A percentile compares a stretch with the other conserved stretches of the same genome.
phyloP scores from a whole-genome alignment of 2,113 vertebrate species.

The Thermophis baileyi region DNA sequence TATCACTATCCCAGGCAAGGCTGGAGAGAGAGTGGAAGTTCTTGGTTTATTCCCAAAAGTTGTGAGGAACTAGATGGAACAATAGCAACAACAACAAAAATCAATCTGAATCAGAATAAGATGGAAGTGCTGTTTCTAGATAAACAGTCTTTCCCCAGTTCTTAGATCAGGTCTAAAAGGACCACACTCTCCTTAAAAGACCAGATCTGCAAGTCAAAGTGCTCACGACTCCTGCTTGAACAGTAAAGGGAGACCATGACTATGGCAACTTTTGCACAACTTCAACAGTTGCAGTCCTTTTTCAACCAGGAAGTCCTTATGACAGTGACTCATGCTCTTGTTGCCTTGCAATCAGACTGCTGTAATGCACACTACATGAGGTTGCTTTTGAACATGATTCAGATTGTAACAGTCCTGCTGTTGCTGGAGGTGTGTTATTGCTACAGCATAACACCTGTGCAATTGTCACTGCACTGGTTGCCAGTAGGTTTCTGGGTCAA shows the following conservation, averaged over 20 bases:
- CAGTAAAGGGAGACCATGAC: neutral
- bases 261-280: neutral
- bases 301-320: neutral
- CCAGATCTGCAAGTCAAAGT: neutral
- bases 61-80: neutral
- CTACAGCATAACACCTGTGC: neutral
- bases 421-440: neutral
- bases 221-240: neutral
- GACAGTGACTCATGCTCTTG: neutral
- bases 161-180: neutral
- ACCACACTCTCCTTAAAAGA: neutral
- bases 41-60: neutral
- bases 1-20: neutral
- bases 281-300: neutral
- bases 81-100: neutral
- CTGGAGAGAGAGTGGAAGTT: neutral
- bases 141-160: neutral
- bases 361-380: neutral
- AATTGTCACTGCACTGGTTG: neutral
- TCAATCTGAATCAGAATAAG: neutral
- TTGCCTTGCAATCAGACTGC: neutral
- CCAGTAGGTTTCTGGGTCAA: neutral
- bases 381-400: neutral
- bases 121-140: neutral
- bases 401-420: neutral